Percentiles rank a stretch among this genome's conserved stretches.
Conservation (phyloP, 2,888 invertebrate species). For the Drosophila nigricruria region DNA sequence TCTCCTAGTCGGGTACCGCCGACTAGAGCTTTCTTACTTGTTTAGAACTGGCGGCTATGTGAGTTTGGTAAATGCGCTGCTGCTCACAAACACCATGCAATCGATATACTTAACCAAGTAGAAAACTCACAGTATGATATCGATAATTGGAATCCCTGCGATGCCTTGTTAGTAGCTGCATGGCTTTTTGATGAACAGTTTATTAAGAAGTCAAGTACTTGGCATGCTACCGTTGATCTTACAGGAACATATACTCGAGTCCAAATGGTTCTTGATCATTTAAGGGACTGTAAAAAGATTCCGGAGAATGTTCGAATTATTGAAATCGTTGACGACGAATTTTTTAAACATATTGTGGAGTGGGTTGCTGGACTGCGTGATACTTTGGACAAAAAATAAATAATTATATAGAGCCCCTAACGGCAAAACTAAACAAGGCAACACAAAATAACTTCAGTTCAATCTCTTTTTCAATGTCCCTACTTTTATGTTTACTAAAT, state of each 20-base stretch:
- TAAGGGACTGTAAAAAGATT: slow-evolving; percentile 72
- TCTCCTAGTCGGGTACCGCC: too few relatives aligned
- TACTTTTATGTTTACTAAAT: too few relatives aligned
- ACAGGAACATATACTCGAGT: slow-evolving; percentile 87
- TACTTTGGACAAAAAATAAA: slow-evolving; percentile 9
- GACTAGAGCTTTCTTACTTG: too few relatives aligned
- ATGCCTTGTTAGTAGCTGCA: slow-evolving; percentile 86
- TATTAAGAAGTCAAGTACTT: slow-evolving; percentile 77
- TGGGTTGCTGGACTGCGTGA: slow-evolving; percentile 83
- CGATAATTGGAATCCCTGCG: slow-evolving; percentile 85
- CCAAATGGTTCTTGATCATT: slow-evolving; percentile 88
- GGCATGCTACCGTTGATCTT: slow-evolving; percentile 88
- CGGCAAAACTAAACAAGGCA: too few relatives aligned
- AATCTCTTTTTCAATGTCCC: too few relatives aligned
- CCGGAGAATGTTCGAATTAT: slow-evolving; percentile 82
- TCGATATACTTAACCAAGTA: slow-evolving; percentile 86
- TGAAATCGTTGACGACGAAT: slow-evolving; percentile 85
- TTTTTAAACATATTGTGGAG: slow-evolving; percentile 86
- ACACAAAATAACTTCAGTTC: too few relatives aligned
- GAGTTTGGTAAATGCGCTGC: slow-evolving; percentile 84
- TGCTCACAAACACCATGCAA: slow-evolving; percentile 74
- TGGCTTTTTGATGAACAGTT: slow-evolving; percentile 85
- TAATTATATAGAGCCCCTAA: neutral
- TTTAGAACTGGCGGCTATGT: slow-evolving; percentile 87
- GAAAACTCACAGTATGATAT: slow-evolving; percentile 83